Conservation (phyloP, 2,113 vertebrate genomes). For the Indri indri region DNA sequence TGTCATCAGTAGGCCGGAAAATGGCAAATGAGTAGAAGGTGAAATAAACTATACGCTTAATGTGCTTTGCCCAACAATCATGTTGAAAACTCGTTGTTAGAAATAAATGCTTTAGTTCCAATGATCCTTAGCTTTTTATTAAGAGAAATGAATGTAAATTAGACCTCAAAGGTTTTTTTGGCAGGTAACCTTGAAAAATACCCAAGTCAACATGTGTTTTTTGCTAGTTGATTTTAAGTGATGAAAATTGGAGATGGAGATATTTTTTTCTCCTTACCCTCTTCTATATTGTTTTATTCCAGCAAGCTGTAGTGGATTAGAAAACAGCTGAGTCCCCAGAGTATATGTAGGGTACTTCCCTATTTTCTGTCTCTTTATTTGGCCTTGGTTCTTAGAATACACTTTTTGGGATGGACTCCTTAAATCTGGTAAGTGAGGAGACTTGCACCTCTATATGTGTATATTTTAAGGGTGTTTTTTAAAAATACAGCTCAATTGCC, state of each 20-base stretch:
- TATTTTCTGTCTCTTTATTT: background rate
- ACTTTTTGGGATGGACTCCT: background rate
- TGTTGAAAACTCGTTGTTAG: background rate
- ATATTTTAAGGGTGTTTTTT: background rate
- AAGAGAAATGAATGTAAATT: background rate
- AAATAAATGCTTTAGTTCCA: background rate
- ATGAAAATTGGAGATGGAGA: background rate
- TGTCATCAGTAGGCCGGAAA: background rate
- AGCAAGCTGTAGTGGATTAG: background rate
- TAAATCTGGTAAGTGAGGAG: background rate
- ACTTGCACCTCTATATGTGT: background rate
- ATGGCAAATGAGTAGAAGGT: background rate
- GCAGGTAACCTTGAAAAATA: background rate
- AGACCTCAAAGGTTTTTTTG: background rate
- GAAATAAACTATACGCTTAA: background rate
- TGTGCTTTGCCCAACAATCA: background rate
- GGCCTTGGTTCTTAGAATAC: background rate
- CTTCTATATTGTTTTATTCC: slow-evolving; percentile 59
- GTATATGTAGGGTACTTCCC: background rate
- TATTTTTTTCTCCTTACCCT: slow-evolving; percentile 61
- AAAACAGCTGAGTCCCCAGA: background rate
- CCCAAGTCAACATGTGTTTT: background rate
- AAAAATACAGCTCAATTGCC: background rate
- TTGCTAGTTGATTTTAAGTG: background rate
- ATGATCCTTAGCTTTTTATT: background rate